These are phyloP conservation scores for Syndactyla subalaris DNA, from an alignment of 2,797 vertebrate species.

Conservation along the genomic window DNA sequence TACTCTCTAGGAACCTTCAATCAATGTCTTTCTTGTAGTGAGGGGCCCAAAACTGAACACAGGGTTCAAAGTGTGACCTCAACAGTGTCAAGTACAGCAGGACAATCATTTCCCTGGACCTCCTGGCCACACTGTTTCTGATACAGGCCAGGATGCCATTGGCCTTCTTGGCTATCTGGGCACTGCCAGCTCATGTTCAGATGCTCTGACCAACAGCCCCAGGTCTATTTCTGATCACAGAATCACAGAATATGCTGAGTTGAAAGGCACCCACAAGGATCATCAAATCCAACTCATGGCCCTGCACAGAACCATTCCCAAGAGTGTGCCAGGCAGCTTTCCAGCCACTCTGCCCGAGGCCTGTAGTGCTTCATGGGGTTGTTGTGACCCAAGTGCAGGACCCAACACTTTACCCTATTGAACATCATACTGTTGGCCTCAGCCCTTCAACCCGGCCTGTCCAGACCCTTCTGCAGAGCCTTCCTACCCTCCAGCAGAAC, in stretches of 20 bases:
- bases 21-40: not conserved
- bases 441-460: accelerated
- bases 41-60: not conserved
- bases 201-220: not conserved
- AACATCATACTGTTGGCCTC: accelerated
- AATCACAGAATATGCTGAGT: not conserved
- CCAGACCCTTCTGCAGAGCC: not conserved
- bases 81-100: accelerated
- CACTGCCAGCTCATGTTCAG: not conserved
- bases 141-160: not conserved
- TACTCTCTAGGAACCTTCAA: not conserved
- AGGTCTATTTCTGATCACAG: not conserved
- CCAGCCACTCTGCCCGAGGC: not conserved
- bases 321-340: not conserved
- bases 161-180: not conserved
- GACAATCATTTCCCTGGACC: not conserved
- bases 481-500: not conserved
- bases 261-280: not conserved
- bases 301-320: not conserved
- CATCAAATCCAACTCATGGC: not conserved
- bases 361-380: not conserved
- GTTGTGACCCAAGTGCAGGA: not conserved
- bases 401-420: not conserved
- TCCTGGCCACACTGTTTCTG: not conserved
- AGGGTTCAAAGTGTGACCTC: not conserved